These are phyloP conservation scores for Napeogenes sylphis DNA, from an alignment of 2,888 invertebrate species.

Conservation along the genomic window DNA sequence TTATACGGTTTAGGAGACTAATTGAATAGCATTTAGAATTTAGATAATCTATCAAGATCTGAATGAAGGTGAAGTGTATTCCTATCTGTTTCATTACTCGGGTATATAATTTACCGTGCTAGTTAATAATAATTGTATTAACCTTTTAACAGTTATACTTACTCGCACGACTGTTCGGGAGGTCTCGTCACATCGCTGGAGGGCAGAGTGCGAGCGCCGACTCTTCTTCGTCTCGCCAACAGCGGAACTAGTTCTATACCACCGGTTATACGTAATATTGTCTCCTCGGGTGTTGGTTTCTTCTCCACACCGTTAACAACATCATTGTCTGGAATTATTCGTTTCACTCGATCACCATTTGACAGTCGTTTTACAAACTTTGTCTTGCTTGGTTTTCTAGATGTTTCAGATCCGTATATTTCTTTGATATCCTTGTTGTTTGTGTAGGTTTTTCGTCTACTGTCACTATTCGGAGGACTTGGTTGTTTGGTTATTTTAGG, in stretches of 20 bases:
- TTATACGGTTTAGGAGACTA: no score
- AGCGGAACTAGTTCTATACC: constrained; percentile 88
- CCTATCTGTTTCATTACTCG: no score
- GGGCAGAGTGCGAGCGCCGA: constrained; percentile 67
- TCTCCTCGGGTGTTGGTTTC: constrained; percentile 61
- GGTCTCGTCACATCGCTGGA: constrained; percentile 71
- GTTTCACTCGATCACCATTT: constrained; percentile 54
- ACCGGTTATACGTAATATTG: constrained; percentile 73
- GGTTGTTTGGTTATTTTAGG: constrained; percentile 51
- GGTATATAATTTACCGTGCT: no score
- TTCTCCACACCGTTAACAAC: constrained; percentile 41
- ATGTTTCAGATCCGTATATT: background rate
- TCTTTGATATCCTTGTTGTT: constrained; percentile 30
- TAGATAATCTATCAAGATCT: no score
- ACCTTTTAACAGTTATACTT: constrained; percentile 6
- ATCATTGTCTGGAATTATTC: constrained; percentile 46
- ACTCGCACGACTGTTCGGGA: constrained; percentile 66
- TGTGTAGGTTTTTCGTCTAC: constrained; percentile 17
- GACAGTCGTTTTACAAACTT: constrained; percentile 58
- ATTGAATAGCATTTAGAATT: no score
- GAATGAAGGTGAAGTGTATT: no score
- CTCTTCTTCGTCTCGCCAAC: constrained; percentile 80
- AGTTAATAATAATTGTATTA: constrained; percentile 2
- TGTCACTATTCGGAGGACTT: constrained; percentile 32
- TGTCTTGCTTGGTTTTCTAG: constrained; percentile 37